Evolutionary conservation across 2,797 vertebrate species (phyloP).

Genomic region (Acrocephalus scirpaceus): DNA sequence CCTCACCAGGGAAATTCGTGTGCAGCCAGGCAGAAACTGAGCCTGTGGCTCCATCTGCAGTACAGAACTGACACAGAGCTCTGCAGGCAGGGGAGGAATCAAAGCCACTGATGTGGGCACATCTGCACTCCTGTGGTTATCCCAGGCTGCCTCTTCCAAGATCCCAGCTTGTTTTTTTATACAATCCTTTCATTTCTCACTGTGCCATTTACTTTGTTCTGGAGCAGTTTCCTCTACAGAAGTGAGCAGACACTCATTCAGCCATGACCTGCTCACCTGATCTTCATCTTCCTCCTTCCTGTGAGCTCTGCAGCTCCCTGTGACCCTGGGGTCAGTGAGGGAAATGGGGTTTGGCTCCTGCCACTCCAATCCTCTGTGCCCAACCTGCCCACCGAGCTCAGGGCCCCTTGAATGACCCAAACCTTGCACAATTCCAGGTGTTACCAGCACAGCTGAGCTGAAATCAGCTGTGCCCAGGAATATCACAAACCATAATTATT

Average conservation of each 20-base stretch:
- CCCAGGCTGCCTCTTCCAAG: neutral
- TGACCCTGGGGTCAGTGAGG: neutral
- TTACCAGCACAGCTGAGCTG: neutral
- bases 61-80: neutral
- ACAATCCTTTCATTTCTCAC: neutral
- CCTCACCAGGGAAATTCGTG: neutral
- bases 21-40: conserved; percentile 20
- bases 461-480: neutral
- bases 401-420: neutral
- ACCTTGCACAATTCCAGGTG: accelerated
- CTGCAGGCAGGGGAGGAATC: neutral
- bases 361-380: neutral
- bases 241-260: neutral
- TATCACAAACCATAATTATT: accelerated
- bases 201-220: neutral
- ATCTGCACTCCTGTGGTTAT: neutral
- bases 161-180: neutral
- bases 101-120: accelerated
- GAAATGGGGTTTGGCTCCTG: neutral
- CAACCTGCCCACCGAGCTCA: neutral
- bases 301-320: neutral
- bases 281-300: neutral
- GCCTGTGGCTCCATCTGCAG: conserved; percentile 68
- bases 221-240: neutral
- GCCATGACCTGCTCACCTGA: neutral